Evolutionary conservation across 2,113 vertebrate genomes (phyloP).

Genomic region (Spilogale gracilis): DNA sequence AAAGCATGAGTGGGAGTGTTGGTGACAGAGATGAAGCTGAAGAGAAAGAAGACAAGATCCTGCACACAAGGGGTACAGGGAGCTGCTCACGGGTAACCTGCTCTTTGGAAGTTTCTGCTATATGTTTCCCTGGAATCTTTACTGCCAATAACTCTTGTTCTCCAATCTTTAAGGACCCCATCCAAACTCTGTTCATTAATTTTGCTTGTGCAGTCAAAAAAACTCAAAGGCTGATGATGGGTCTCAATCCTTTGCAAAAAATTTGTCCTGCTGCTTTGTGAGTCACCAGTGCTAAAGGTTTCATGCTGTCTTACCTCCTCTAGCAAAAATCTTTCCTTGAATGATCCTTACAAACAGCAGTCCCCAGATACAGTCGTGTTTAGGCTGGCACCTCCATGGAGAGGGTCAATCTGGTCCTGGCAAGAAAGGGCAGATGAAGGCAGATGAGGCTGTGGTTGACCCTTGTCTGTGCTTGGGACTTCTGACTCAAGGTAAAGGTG

Average conservation of each 20-base stretch:
- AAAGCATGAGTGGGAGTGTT: constrained; percentile 95
- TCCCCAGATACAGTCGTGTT: background rate
- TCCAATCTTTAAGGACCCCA: constrained; percentile 95
- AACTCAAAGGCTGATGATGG: constrained; percentile 85
- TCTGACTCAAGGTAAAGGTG: background rate
- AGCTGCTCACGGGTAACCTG: constrained; percentile 95
- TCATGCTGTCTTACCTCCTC: constrained; percentile 96
- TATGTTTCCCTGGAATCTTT: constrained; percentile 94
- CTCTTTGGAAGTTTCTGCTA: constrained; percentile 94
- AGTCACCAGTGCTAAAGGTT: constrained; percentile 95
- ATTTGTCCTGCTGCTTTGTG: constrained; percentile 95
- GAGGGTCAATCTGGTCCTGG: background rate
- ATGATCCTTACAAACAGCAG: background rate
- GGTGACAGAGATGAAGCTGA: constrained; percentile 96
- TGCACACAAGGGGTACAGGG: constrained; percentile 89
- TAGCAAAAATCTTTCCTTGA: constrained; percentile 94
- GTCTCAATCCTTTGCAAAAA: constrained; percentile 93
- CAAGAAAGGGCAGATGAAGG: background rate
- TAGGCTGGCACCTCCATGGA: background rate
- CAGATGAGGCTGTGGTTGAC: background rate
- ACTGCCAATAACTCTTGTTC: constrained; percentile 97
- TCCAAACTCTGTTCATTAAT: constrained; percentile 95
- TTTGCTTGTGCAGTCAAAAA: constrained; percentile 96
- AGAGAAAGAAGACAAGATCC: constrained; percentile 95
- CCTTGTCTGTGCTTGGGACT: background rate